Evolutionary conservation across 1,140 invertebrate species (phyloP).

Genomic region (Penaeus japonicus): DNA sequence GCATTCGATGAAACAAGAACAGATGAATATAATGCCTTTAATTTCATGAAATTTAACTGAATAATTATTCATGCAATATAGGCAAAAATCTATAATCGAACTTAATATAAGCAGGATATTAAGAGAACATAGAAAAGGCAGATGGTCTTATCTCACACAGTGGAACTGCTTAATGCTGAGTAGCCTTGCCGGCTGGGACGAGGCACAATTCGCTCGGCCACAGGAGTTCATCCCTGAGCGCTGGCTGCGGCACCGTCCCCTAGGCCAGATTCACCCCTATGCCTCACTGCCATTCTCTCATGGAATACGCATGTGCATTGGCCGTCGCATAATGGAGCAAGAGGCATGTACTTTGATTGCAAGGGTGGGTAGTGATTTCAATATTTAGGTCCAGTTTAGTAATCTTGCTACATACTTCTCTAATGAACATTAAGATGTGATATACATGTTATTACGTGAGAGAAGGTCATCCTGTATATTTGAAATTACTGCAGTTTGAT

Average conservation of each 20-base stretch:
- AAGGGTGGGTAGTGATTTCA: neutral
- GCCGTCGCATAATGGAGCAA: conserved; percentile 28
- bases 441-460: too few species aligned
- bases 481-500: too few species aligned
- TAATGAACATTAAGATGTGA: neutral
- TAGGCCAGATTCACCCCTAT: conserved; percentile 30
- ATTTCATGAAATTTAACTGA: too few species aligned
- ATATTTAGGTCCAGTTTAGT: neutral
- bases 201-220: neutral
- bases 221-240: conserved; percentile 30
- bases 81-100: too few species aligned
- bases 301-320: conserved; percentile 28
- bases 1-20: too few species aligned
- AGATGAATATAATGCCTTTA: too few species aligned
- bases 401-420: neutral
- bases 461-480: too few species aligned
- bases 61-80: too few species aligned
- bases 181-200: neutral
- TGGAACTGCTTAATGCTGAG: neutral
- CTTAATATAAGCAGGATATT: too few species aligned
- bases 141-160: neutral
- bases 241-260: conserved; percentile 29
- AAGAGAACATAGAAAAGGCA: too few species aligned
- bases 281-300: conserved; percentile 15
- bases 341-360: neutral